phyloP scores from a whole-genome alignment of 2,888 invertebrate species.

The Spisula solida region DNA sequence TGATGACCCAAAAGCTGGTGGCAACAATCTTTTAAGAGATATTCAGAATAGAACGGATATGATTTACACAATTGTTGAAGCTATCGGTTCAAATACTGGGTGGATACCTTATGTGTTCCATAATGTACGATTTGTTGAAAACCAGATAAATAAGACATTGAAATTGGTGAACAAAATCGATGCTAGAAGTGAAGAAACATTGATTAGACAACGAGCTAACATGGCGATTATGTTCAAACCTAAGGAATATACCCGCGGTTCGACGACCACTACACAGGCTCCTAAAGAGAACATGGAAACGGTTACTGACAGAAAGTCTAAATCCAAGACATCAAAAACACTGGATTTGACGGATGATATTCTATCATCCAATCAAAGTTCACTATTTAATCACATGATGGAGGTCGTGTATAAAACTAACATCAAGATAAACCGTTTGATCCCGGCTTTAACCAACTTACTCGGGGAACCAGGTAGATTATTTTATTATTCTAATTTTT shows the following conservation, averaged over 20 bases:
- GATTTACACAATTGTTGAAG: constrained; percentile 77
- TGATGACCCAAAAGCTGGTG: constrained; percentile 65
- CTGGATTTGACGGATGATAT: background rate
- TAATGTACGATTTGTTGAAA: constrained; percentile 78
- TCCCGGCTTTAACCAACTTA: constrained; percentile 79
- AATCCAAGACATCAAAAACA: background rate
- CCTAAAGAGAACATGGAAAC: background rate
- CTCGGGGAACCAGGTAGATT: constrained; percentile 81
- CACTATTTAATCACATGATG: constrained; percentile 53
- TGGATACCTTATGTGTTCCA: constrained; percentile 83
- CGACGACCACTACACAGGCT: background rate
- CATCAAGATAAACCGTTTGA: constrained; percentile 74
- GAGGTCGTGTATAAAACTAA: constrained; percentile 75
- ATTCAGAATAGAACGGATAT: constrained; percentile 77
- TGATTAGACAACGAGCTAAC: constrained; percentile 47
- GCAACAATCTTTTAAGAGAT: constrained; percentile 62
- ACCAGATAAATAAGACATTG: constrained; percentile 78
- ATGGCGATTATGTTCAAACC: constrained; percentile 59
- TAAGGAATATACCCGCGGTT: background rate
- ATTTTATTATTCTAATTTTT: background rate
- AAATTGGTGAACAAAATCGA: constrained; percentile 49
- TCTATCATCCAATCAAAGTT: background rate
- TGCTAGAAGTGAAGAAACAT: constrained; percentile 49
- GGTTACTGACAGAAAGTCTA: background rate
- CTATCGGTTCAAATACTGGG: constrained; percentile 80